Evolutionary conservation across 2,888 invertebrate genomes (phyloP), one percentile per base, ranked within the genome.

Genomic region (Phasia obesa): DNA sequence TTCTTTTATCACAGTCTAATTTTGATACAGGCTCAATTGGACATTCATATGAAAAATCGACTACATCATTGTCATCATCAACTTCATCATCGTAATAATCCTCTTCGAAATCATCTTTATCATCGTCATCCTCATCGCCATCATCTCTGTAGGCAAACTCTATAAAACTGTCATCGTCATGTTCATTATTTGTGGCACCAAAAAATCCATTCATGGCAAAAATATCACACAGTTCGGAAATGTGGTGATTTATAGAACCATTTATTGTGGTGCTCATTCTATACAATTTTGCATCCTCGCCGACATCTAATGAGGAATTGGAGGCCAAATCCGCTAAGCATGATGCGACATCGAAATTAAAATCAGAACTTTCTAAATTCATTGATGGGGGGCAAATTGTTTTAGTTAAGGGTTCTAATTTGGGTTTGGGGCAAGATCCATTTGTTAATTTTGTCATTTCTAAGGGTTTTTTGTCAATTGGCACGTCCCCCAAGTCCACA

Each of bases 131-230:
- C 13, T 44, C 65, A 42, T 47, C 27, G 2, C 6, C 13, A 35
- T 76, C 85, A 5, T 87, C 87, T 60, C n/a, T 17, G 47, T 79
- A 79, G 19, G 53, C 53, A 38, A 83, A 83, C 11, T 83, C 60
- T 25, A 83, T 71, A 38, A 83, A 59, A 62, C 70, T 71, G 13
- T 80, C 80, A 27, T 82, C 79, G 19, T 79, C 74, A n/a, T 59
- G 47, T 7, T 75, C 47, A 49, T 57, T 71, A 51, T 47, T 62
- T 23, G 70, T 19, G 15, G 19, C 44, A 42, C 31, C 23, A 53
- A 67, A 75, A 42, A 71, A 62, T 57, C 55, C 75, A 15, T 44
- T 60, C 83, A 79, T 75, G 17, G 75, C 79, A 49, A 83, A 49
- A 21, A 83, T 71, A 44, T 76, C 83, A 31, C 79, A 83, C 31